Percentiles rank a stretch among this genome's conserved stretches.
phyloP scores from a whole-genome alignment of 2,113 vertebrate genomes.

The Sardina pilchardus region DNA sequence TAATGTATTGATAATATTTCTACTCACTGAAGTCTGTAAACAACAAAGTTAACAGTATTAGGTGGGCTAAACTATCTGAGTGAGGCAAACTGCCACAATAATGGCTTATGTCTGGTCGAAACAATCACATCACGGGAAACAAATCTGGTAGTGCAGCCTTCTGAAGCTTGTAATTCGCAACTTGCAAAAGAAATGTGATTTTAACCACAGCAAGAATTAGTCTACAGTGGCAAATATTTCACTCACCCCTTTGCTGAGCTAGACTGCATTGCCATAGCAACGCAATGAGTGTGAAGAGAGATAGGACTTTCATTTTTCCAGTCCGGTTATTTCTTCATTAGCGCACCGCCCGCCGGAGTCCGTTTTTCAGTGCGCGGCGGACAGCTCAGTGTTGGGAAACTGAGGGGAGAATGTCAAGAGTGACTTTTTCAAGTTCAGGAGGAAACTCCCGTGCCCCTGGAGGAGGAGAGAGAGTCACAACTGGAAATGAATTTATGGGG shows the following conservation, averaged over 20 bases:
- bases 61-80: background rate
- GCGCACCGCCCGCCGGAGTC: slow-evolving; percentile 27
- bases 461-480: background rate
- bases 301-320: slow-evolving; percentile 57
- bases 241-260: slow-evolving; percentile 77
- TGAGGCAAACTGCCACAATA: background rate
- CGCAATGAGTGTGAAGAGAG: slow-evolving; percentile 52
- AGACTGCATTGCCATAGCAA: slow-evolving; percentile 68
- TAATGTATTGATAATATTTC: background rate
- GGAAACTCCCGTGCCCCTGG: slow-evolving; percentile 41
- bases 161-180: background rate
- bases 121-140: background rate
- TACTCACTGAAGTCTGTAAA: background rate
- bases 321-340: slow-evolving; percentile 35
- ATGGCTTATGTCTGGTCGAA: background rate
- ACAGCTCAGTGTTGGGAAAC: slow-evolving; percentile 13
- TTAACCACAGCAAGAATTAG: background rate
- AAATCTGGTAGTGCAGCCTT: background rate
- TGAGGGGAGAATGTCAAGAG: slow-evolving; percentile 41
- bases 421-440: slow-evolving; percentile 61
- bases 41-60: background rate
- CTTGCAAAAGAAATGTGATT: background rate
- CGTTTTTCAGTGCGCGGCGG: slow-evolving; percentile 23
- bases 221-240: slow-evolving; percentile 18
- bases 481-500: background rate